Evolutionary conservation across 2,113 vertebrate species (phyloP).

Genomic region (Neogobius melanostomus): DNA sequence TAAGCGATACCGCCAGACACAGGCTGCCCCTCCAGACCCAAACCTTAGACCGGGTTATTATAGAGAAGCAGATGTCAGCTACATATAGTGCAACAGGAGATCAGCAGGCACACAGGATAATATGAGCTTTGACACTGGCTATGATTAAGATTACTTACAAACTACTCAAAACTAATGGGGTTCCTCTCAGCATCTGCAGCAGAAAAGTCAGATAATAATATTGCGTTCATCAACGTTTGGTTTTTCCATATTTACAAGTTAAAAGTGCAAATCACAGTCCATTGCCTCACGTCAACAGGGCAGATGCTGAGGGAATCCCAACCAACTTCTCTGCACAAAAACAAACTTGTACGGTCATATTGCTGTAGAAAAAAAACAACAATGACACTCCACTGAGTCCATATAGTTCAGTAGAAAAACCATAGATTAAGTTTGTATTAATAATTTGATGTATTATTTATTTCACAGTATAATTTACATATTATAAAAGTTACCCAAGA

Average conservation of each 20-base stretch:
- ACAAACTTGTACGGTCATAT: slow-evolving; percentile 23
- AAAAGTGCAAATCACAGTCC: slow-evolving; percentile 10
- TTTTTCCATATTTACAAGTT: slow-evolving; percentile 9
- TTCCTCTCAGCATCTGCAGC: slow-evolving; percentile 17
- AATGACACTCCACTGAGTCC: background rate
- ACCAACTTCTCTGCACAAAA: slow-evolving; percentile 28
- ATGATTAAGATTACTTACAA: slow-evolving; percentile 1
- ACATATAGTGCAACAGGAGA: slow-evolving; percentile 53
- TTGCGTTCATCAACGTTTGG: background rate
- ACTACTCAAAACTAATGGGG: background rate
- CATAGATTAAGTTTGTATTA: background rate
- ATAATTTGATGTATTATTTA: background rate
- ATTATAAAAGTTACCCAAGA: slow-evolving; percentile 5
- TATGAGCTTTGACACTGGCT: slow-evolving; percentile 22
- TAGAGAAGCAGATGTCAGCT: slow-evolving; percentile 14
- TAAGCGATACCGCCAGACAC: too few species aligned
- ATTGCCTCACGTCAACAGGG: slow-evolving; percentile 7
- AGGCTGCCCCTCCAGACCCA: background rate
- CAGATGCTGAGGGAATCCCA: slow-evolving; percentile 12
- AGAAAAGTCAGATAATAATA: background rate
- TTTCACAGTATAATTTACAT: background rate
- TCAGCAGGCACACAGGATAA: slow-evolving; percentile 48
- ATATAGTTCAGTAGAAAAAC: background rate
- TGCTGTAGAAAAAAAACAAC: background rate
- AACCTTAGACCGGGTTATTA: slow-evolving; percentile 17